These are phyloP conservation scores for Lasiurus cinereus DNA, from an alignment of 2,113 vertebrate genomes.

Conservation along the genomic window DNA sequence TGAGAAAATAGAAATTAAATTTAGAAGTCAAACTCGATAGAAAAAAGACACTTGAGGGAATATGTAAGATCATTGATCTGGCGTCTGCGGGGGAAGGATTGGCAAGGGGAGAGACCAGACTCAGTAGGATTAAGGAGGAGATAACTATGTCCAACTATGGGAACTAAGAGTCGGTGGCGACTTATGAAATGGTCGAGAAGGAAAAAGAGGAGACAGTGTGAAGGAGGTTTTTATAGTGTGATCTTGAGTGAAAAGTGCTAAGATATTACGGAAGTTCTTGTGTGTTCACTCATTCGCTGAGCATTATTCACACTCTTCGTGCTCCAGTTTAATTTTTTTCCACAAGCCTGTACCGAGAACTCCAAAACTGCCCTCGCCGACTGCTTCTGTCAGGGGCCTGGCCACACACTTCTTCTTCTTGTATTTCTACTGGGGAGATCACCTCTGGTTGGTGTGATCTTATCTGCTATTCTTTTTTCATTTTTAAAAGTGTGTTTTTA, in stretches of 20 bases:
- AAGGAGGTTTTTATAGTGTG: background rate
- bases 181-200: background rate
- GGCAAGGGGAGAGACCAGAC: background rate
- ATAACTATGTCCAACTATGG: background rate
- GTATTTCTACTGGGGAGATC: too few species aligned
- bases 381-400: background rate
- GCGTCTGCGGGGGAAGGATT: background rate
- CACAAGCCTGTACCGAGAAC: background rate
- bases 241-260: background rate
- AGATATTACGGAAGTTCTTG: background rate
- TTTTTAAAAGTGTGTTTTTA: too few species aligned
- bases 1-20: conserved; percentile 24
- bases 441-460: background rate
- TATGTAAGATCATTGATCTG: background rate
- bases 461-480: background rate
- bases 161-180: background rate
- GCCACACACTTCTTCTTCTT: background rate
- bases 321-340: background rate
- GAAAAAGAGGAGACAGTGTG: background rate
- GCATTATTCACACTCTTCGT: background rate
- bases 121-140: background rate
- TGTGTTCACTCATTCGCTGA: background rate
- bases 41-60: too few species aligned
- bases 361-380: background rate
- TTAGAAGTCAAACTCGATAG: background rate